Percentiles rank a stretch among this genome's conserved stretches.
Conservation (phyloP, 2,797 vertebrate species). For the Sebastes wilsoni region DNA sequence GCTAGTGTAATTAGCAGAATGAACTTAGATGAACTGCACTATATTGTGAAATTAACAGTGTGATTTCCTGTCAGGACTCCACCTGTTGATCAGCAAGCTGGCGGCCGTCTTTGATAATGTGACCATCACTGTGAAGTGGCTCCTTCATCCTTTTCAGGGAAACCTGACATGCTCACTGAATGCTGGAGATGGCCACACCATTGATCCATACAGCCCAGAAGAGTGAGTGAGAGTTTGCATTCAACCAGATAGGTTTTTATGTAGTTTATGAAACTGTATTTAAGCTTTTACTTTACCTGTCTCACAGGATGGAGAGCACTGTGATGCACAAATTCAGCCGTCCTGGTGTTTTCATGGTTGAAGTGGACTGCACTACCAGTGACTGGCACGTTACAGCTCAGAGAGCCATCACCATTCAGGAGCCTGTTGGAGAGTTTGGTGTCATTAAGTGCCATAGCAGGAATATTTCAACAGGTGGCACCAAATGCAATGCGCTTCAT, state of each 20-base stretch:
- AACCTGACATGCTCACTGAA: conserved; percentile 93
- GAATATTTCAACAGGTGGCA: conserved; percentile 73
- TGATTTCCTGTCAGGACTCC: conserved; percentile 83
- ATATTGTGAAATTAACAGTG: neutral
- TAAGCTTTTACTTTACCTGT: neutral
- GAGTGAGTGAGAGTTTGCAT: conserved; percentile 79
- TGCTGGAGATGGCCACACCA: conserved; percentile 88
- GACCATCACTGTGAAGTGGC: conserved; percentile 89
- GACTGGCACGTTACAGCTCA: conserved; percentile 94
- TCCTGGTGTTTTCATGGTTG: conserved; percentile 87
- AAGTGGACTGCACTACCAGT: conserved; percentile 90
- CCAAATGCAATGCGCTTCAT: conserved; percentile 78
- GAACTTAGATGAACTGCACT: neutral
- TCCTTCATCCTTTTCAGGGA: conserved; percentile 90
- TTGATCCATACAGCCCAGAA: conserved; percentile 89
- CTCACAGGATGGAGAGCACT: conserved; percentile 80
- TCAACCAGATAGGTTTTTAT: neutral
- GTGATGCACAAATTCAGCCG: conserved; percentile 85
- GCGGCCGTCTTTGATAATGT: conserved; percentile 87
- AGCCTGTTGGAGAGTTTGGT: conserved; percentile 79
- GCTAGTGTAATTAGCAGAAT: neutral
- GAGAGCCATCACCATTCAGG: conserved; percentile 82
- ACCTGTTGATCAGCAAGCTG: conserved; percentile 78
- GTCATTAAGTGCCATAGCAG: conserved; percentile 82
- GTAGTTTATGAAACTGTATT: neutral